Conservation (phyloP, 2,797 vertebrate species). For the Pipistrellus pipistrellus region DNA sequence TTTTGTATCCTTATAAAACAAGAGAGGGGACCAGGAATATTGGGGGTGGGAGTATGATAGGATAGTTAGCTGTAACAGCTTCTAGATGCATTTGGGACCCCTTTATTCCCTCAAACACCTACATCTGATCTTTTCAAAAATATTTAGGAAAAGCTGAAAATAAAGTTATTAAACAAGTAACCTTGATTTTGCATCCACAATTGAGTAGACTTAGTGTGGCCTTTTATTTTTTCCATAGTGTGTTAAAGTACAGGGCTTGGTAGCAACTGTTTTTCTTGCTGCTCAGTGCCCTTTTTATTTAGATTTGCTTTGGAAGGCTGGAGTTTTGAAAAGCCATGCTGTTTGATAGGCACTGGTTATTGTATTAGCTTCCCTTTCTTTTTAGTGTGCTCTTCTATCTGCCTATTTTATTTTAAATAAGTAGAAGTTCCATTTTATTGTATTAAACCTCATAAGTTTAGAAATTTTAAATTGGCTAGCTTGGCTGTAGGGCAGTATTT, state of each 20-base stretch:
- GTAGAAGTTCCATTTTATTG: conserved; percentile 15
- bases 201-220: conserved; percentile 9
- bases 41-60: not conserved
- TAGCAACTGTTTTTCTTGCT: conserved; percentile 39
- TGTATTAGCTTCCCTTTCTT: not conserved
- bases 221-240: not conserved
- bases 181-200: conserved; percentile 13
- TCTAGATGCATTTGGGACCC: not conserved
- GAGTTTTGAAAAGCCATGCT: conserved; percentile 2
- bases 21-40: not conserved
- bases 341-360: not conserved
- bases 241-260: conserved; percentile 3
- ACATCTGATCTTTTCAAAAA: conserved; percentile 4
- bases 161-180: conserved; percentile 19
- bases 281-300: conserved; percentile 43
- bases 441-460: not conserved
- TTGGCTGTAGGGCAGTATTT: not conserved
- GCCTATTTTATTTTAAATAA: conserved; percentile 46
- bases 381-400: conserved; percentile 19
- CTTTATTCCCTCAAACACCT: not conserved
- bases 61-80: not conserved
- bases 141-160: conserved; percentile 22
- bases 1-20: not conserved
- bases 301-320: conserved; percentile 39
- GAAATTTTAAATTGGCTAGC: conserved; percentile 24